A percentile compares a stretch with the other conserved stretches of the same genome.
Evolutionary conservation across 2,888 invertebrate genomes (phyloP).

Genomic region (Globia sparganii): DNA sequence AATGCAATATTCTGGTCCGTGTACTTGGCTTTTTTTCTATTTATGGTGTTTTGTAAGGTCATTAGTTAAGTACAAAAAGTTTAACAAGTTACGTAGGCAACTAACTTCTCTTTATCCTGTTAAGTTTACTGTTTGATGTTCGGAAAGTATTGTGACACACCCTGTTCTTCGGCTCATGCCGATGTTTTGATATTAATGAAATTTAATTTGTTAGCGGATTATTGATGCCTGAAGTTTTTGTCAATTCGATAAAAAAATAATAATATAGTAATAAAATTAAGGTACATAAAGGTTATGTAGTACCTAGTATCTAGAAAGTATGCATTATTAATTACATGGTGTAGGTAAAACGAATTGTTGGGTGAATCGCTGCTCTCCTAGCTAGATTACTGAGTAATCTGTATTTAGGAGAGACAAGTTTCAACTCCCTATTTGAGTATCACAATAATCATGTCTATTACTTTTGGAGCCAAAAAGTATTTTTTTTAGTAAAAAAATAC

Average conservation of each 20-base stretch:
- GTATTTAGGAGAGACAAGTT: too few species aligned
- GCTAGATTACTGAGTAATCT: too few species aligned
- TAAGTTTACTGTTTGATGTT: constrained; percentile 28
- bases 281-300: too few species aligned
- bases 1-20: constrained; percentile 16
- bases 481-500: too few species aligned
- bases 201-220: constrained; percentile 5
- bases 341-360: too few species aligned
- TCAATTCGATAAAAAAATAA: not conserved
- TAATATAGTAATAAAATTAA: too few species aligned
- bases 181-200: not conserved
- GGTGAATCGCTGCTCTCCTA: too few species aligned
- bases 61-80: constrained; percentile 9
- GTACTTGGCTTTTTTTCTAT: not conserved
- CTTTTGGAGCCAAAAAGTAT: too few species aligned
- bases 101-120: not conserved
- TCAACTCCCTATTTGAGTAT: too few species aligned
- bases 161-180: not conserved
- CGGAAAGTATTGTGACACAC: not conserved
- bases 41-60: not conserved
- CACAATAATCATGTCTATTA: too few species aligned
- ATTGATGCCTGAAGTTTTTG: not conserved
- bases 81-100: constrained; percentile 1
- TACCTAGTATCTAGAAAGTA: too few species aligned
- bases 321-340: too few species aligned